Conservation (phyloP, 2,888 invertebrate genomes). For the Lepidocyrtinus sp. region DNA sequence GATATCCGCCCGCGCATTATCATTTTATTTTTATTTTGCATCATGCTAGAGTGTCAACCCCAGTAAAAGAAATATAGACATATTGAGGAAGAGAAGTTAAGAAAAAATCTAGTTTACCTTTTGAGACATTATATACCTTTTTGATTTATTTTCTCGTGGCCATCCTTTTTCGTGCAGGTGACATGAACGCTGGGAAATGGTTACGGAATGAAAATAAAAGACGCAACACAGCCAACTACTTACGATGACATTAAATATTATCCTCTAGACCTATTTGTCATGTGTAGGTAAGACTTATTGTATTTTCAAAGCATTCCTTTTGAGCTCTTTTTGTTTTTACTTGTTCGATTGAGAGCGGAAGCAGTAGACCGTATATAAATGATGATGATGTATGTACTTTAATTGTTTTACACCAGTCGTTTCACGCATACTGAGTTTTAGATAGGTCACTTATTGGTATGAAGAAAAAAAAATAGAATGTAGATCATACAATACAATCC, state of each 20-base stretch:
- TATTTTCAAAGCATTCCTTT: no score
- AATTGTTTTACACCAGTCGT: neutral
- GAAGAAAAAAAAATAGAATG: neutral
- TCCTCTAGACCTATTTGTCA: no score
- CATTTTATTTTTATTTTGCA: no score
- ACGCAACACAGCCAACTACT: neutral
- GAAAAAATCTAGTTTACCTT: no score
- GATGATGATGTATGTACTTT: neutral
- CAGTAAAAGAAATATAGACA: no score
- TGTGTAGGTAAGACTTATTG: no score
- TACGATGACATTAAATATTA: neutral
- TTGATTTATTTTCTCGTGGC: constrained; percentile 25
- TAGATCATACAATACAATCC: neutral
- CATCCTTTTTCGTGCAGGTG: constrained; percentile 46
- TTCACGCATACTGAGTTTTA: neutral
- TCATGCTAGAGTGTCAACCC: no score
- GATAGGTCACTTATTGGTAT: neutral
- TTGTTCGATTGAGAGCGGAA: neutral
- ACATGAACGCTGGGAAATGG: constrained; percentile 26
- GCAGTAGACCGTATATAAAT: neutral
- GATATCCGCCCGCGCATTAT: constrained; percentile 4
- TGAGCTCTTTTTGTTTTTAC: no score
- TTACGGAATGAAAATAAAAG: neutral
- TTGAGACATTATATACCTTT: no score
- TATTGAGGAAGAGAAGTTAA: no score